Percentiles rank a stretch among this genome's conserved stretches.
phyloP scores from a whole-genome alignment of 2,888 invertebrate species.

The Abrostola triplasia region DNA sequence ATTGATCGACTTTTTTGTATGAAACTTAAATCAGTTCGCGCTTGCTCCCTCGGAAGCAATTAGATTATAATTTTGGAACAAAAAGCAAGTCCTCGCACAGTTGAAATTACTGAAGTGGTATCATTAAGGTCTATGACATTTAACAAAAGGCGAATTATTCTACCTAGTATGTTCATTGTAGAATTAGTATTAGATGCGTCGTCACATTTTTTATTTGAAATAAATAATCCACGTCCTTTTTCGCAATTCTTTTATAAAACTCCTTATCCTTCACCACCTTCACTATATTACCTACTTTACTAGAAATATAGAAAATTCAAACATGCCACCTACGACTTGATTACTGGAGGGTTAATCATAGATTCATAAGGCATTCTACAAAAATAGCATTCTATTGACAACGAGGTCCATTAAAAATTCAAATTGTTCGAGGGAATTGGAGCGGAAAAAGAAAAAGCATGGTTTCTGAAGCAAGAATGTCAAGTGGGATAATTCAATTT shows the following conservation, averaged over 20 bases:
- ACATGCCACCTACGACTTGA: slow-evolving; percentile 22
- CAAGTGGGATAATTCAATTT: slow-evolving; percentile 87
- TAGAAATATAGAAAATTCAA: slow-evolving; percentile 16
- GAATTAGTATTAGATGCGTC: not conserved
- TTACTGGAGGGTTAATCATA: slow-evolving; percentile 44
- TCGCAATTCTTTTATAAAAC: not conserved
- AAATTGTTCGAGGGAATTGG: slow-evolving; percentile 82
- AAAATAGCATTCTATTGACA: slow-evolving; percentile 46
- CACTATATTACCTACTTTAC: slow-evolving; percentile 9
- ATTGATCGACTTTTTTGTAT: slow-evolving; percentile 82
- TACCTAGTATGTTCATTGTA: not conserved
- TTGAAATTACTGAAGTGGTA: slow-evolving; percentile 41
- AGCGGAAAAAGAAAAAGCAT: slow-evolving; percentile 86
- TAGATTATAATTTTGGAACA: slow-evolving; percentile 58
- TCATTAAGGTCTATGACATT: slow-evolving; percentile 42
- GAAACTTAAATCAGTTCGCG: slow-evolving; percentile 73
- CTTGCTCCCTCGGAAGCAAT: slow-evolving; percentile 78
- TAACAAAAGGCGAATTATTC: slow-evolving; percentile 38
- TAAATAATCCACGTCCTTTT: not conserved
- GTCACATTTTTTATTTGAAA: not conserved
- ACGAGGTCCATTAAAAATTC: slow-evolving; percentile 77
- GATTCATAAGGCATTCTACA: slow-evolving; percentile 33
- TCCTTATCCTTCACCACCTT: not conserved
- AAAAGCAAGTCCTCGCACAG: slow-evolving; percentile 31
- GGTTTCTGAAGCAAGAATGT: slow-evolving; percentile 82